Evolutionary conservation across 2,113 vertebrate genomes (phyloP).

Genomic region (Antidorcas marsupialis): DNA sequence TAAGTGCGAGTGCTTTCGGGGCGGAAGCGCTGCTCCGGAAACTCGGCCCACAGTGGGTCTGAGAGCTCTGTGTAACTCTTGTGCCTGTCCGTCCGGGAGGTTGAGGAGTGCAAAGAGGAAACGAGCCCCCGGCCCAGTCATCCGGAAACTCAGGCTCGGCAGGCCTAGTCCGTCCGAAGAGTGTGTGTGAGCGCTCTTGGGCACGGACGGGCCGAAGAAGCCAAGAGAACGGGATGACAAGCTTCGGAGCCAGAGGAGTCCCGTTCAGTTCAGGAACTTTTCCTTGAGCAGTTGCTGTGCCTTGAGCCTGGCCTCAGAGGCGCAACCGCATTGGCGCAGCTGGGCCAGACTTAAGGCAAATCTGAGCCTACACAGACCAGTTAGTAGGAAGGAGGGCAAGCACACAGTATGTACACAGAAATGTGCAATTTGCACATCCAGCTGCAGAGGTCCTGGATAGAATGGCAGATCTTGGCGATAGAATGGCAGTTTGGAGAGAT

Average conservation of each 20-base stretch:
- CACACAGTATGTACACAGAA: neutral
- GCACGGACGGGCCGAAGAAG: neutral
- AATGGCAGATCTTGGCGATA: neutral
- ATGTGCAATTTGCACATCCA: neutral
- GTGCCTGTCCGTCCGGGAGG: neutral
- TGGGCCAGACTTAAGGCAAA: neutral
- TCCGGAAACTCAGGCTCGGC: neutral
- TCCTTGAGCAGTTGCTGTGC: neutral
- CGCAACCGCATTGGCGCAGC: slow-evolving; percentile 40
- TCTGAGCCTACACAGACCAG: neutral
- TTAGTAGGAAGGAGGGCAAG: neutral
- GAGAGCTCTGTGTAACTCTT: neutral
- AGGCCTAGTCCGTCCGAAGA: neutral
- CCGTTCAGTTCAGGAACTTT: neutral
- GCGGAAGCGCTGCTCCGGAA: neutral
- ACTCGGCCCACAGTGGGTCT: neutral
- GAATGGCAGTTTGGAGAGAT: neutral
- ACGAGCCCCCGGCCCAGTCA: slow-evolving; percentile 8
- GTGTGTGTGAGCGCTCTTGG: neutral
- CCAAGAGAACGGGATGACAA: neutral
- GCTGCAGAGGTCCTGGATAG: neutral
- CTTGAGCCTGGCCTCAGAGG: neutral
- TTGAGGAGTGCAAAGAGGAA: neutral
- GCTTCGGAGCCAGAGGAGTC: neutral
- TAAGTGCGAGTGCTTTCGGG: slow-evolving; percentile 37